Conservation (phyloP, 1,140 invertebrate genomes). For the Papilio aristodemus region DNA sequence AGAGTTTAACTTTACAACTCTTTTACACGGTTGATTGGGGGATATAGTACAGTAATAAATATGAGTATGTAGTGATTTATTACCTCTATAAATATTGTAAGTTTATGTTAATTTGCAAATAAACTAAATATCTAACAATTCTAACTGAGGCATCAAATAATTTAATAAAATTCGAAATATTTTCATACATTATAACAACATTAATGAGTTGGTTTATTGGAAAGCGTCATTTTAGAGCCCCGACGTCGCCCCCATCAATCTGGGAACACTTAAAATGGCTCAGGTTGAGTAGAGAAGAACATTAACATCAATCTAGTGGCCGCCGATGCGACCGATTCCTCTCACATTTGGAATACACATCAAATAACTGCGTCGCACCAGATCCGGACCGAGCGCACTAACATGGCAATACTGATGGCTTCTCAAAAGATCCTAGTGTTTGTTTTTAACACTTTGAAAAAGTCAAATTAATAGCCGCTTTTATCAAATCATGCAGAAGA, state of each 20-base stretch:
- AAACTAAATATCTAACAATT: no score
- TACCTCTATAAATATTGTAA: no score
- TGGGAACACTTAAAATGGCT: slow-evolving; percentile 27
- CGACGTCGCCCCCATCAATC: slow-evolving; percentile 13
- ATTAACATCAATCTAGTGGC: slow-evolving; percentile 28
- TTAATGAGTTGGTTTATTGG: no score
- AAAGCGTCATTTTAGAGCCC: slow-evolving; percentile 16
- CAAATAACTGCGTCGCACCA: not conserved
- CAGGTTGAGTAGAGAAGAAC: slow-evolving; percentile 21
- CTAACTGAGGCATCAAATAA: not conserved
- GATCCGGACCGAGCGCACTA: no score
- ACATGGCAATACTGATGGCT: not conserved
- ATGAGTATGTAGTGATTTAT: no score
- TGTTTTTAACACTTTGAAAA: slow-evolving; percentile 12
- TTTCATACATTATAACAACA: not conserved
- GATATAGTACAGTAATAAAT: no score
- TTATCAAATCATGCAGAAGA: not conserved
- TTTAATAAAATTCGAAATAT: not conserved
- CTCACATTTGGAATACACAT: slow-evolving; percentile 1
- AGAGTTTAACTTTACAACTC: no score
- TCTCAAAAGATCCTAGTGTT: not conserved
- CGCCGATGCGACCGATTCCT: not conserved
- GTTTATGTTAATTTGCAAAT: no score
- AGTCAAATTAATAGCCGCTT: not conserved
- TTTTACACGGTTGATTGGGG: no score